Evolutionary conservation across 2,797 vertebrate species (phyloP).

Genomic region (Spinus pinus): DNA sequence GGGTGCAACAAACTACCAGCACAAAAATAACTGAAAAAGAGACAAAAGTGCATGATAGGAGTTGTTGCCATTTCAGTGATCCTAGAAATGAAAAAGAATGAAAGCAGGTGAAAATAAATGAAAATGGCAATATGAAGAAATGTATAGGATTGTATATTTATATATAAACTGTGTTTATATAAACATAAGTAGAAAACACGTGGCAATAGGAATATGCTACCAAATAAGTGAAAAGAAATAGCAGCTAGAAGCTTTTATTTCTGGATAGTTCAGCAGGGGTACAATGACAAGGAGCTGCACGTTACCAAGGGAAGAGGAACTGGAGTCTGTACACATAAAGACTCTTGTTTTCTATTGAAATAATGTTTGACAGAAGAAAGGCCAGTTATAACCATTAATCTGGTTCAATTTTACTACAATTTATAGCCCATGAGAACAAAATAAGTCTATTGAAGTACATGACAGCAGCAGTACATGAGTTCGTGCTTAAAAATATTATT

Average conservation of each 20-base stretch:
- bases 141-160: neutral
- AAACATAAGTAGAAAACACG: neutral
- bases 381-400: constrained; percentile 21
- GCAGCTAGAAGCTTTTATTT: neutral
- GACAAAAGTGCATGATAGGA: neutral
- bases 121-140: neutral
- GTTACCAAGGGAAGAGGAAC: neutral
- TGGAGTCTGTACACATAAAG: neutral
- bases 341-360: constrained; percentile 3
- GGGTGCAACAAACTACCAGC: neutral
- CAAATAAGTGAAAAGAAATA: neutral
- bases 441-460: constrained; percentile 48
- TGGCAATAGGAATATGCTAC: neutral
- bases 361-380: constrained; percentile 8
- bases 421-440: constrained; percentile 39
- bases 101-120: neutral
- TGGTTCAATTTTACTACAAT: constrained; percentile 47
- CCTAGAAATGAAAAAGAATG: neutral
- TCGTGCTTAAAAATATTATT: constrained; percentile 59
- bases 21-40: neutral
- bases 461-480: constrained; percentile 62
- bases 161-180: neutral
- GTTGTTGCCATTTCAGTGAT: neutral
- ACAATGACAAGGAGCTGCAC: neutral
- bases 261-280: neutral